Evolutionary conservation across 2,888 invertebrate species (phyloP).

Genomic region (Phaedon cochleariae): DNA sequence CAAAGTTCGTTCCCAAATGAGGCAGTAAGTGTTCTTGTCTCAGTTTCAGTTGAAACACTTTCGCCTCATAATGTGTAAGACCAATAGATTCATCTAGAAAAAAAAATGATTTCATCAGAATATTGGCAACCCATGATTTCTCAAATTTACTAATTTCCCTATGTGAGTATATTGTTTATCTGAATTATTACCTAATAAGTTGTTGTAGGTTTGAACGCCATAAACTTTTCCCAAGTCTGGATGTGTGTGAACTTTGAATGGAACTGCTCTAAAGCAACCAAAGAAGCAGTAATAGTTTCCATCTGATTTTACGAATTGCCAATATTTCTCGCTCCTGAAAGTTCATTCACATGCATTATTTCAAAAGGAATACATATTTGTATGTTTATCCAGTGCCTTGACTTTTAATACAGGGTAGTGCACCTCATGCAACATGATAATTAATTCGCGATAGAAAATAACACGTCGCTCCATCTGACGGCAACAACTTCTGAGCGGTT

Average conservation of each 20-base stretch:
- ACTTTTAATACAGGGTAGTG: no score
- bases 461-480: no score
- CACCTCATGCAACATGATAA: no score
- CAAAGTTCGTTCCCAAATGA: slow-evolving; percentile 36
- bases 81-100: slow-evolving; percentile 26
- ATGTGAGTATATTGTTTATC: no score
- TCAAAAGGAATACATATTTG: no score
- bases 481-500: no score
- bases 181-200: slow-evolving; percentile 25
- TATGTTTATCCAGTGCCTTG: no score
- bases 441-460: no score
- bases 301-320: slow-evolving; percentile 26
- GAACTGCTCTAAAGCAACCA: slow-evolving; percentile 24
- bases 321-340: slow-evolving; percentile 28
- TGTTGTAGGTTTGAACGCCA: slow-evolving; percentile 14
- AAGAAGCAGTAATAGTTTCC: slow-evolving; percentile 29
- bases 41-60: slow-evolving; percentile 33
- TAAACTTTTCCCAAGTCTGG: slow-evolving; percentile 28
- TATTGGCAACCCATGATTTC: neutral
- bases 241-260: slow-evolving; percentile 33
- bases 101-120: no score
- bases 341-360: neutral
- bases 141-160: no score
- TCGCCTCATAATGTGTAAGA: slow-evolving; percentile 21
- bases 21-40: slow-evolving; percentile 27